A percentile compares a stretch with the other conserved stretches of the same genome.
Conservation (phyloP, 2,888 invertebrate species). For the Graphium colonna region DNA sequence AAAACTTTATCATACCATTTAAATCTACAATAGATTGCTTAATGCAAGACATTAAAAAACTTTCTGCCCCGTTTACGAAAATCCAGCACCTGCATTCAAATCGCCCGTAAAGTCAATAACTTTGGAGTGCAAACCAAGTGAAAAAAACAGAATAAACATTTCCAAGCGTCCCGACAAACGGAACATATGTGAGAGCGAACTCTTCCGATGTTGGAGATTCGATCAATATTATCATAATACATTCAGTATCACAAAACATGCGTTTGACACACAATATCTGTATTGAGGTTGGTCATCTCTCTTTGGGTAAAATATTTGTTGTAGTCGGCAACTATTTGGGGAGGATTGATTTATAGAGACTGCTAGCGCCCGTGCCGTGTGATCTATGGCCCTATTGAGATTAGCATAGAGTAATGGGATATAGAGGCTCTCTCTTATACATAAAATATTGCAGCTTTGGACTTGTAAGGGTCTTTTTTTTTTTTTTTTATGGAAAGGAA, state of each 20-base stretch:
- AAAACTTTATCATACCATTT: too few species aligned
- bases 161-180: slow-evolving; percentile 11
- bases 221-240: slow-evolving; percentile 18
- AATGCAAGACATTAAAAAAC: too few species aligned
- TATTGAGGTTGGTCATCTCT: too few species aligned
- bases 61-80: too few species aligned
- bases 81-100: too few species aligned
- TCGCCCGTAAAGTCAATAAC: too few species aligned
- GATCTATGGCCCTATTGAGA: slow-evolving; percentile 68
- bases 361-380: slow-evolving; percentile 42
- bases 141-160: too few species aligned
- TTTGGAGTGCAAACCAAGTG: too few species aligned
- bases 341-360: slow-evolving; percentile 66
- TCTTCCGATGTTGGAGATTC: background rate
- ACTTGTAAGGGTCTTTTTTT: too few species aligned
- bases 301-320: slow-evolving; percentile 63
- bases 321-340: slow-evolving; percentile 53
- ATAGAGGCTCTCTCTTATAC: slow-evolving; percentile 27
- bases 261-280: slow-evolving; percentile 35
- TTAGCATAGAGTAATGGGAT: slow-evolving; percentile 45
- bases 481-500: too few species aligned
- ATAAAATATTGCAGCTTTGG: background rate
- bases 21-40: too few species aligned
- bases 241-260: slow-evolving; percentile 22
- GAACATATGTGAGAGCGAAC: background rate